Evolutionary conservation across 2,797 vertebrate genomes (phyloP), one percentile per base, ranked within the genome.

Genomic region (Coluber constrictor): DNA sequence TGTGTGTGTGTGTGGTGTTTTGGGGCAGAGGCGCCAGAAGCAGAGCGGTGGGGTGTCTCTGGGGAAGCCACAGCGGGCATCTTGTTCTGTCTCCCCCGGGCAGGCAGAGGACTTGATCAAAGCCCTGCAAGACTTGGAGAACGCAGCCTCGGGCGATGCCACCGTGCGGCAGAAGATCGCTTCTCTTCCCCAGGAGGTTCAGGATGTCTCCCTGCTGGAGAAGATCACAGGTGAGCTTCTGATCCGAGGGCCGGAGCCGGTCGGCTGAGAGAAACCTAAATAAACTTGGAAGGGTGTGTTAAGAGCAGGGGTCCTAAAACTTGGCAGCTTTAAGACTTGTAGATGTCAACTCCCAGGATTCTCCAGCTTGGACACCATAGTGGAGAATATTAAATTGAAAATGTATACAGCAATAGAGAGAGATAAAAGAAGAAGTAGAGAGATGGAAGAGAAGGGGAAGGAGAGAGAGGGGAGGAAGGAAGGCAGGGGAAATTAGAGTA

Each of bases 81-180:
- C n/a, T 90, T 18, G 0, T 92, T 94, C 29, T 88, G 83, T 93
- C 92, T 89, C 88, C 23, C 29, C 92, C 29, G 56, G 94, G 32
- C 95, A 99, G 99, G 99, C 99, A 0, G 99, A 99, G 95, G 99
- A 99, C 95, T 97, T 99, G 96, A 99, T 99, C 96, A 99, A 99
- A 97, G 99, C 99, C 23, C 97, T 99, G 43, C 99, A 99, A 96
- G 99, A 99, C 95, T 96, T 99, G 92, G 99, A 99, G 97, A 99
- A 99, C 5, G 99, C 99, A 2, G 99, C 99, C 0, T 99, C 99
- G 0, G 99, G 99, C 0, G 99, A 99, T 9, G 99, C 99, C 2
- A 98, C 99, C 0, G 99, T 99, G 87, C 98, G 99, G 92, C 99
- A 99, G 97, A 99, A 99, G 96, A 99, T 99, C 57, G 99, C 99